These are phyloP conservation scores for Cairina moschata DNA, from an alignment of 2,113 vertebrate genomes.

Conservation along the genomic window DNA sequence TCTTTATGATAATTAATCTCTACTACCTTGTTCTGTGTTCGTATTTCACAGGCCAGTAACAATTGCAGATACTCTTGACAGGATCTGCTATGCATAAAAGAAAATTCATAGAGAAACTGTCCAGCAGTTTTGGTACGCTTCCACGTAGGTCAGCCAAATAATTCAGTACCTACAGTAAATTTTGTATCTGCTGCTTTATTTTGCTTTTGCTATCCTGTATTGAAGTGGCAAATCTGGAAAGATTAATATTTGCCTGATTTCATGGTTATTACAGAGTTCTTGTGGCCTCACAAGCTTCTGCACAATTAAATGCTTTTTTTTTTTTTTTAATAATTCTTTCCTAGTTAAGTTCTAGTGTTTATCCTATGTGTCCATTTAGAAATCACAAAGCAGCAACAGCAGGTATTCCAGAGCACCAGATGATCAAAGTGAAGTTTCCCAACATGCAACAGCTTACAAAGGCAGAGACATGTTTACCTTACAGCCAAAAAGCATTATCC, in stretches of 20 bases:
- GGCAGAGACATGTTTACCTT: constrained; percentile 83
- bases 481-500: constrained; percentile 85
- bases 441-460: constrained; percentile 88
- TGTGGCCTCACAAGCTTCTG: constrained; percentile 86
- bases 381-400: constrained; percentile 92
- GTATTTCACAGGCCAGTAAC: constrained; percentile 18
- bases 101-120: constrained; percentile 7
- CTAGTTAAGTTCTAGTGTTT: constrained; percentile 75
- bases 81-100: background rate
- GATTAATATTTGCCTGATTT: constrained; percentile 76
- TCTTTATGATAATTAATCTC: constrained; percentile 10
- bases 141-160: constrained; percentile 35
- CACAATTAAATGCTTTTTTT: constrained; percentile 72
- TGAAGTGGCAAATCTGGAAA: constrained; percentile 77
- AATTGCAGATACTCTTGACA: background rate
- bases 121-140: constrained; percentile 25
- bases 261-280: constrained; percentile 79
- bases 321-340: constrained; percentile 58
- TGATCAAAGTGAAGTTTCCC: constrained; percentile 86
- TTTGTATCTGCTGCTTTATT: constrained; percentile 31
- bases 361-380: constrained; percentile 77
- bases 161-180: constrained; percentile 38
- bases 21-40: background rate
- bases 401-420: constrained; percentile 84
- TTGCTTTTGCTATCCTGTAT: constrained; percentile 31